Evolutionary conservation across 92 coral and sea anemone genomes (phyloP).

Genomic region (Zoanthus gigantus): DNA sequence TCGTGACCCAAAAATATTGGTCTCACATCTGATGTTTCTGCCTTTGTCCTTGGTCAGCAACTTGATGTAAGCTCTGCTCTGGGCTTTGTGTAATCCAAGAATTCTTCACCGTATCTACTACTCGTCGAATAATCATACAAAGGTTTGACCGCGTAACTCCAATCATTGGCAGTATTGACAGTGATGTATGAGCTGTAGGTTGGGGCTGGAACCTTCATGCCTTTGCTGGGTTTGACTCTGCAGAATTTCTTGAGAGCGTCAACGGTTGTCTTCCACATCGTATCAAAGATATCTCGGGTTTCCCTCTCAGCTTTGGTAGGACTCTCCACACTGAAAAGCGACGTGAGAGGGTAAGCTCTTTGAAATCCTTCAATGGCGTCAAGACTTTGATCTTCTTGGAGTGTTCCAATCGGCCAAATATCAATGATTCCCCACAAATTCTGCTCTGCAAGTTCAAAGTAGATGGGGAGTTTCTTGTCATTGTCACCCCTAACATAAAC

Average conservation of each 20-base stretch:
- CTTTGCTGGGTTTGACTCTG: neutral
- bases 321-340: neutral
- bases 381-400: neutral
- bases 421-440: neutral
- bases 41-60: neutral
- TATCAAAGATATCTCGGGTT: neutral
- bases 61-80: neutral
- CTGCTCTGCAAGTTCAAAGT: neutral
- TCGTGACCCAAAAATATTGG: neutral
- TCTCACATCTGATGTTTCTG: neutral
- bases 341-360: conserved; percentile 5
- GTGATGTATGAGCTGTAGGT: neutral
- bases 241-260: conserved; percentile 16
- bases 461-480: neutral
- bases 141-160: neutral
- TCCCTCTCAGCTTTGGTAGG: neutral
- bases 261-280: neutral
- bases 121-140: neutral
- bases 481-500: neutral
- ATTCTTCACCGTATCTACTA: neutral
- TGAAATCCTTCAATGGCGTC: conserved; percentile 1
- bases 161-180: neutral
- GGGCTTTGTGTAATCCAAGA: neutral
- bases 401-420: neutral
- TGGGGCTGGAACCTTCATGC: neutral